Evolutionary conservation across 2,888 invertebrate species (phyloP).

Genomic region (Hymenopus coronatus): DNA sequence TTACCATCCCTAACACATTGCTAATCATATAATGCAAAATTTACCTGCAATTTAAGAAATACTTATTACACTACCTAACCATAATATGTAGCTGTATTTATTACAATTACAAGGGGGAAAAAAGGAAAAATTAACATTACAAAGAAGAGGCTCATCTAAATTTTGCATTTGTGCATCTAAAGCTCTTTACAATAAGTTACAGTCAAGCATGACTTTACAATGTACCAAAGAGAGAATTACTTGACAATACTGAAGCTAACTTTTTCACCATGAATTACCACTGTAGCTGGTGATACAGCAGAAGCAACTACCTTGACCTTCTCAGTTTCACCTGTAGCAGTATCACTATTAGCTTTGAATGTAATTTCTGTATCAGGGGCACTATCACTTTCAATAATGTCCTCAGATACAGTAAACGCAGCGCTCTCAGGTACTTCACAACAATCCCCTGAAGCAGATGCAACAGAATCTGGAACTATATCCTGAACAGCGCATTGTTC

Average conservation of each 20-base stretch:
- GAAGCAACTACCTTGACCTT: neutral
- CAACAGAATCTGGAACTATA: neutral
- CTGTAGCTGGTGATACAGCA: neutral
- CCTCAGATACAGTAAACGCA: neutral
- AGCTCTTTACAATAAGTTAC: too few species aligned
- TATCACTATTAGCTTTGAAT: neutral
- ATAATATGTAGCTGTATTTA: too few species aligned
- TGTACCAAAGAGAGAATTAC: neutral
- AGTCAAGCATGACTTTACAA: too few species aligned
- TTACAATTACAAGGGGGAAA: too few species aligned
- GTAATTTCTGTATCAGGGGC: neutral
- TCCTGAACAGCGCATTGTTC: neutral
- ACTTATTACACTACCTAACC: too few species aligned
- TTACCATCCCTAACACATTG: too few species aligned
- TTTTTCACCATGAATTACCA: neutral
- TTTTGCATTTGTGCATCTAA: too few species aligned
- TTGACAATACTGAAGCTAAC: neutral
- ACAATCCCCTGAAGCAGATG: neutral
- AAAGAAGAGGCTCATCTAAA: too few species aligned
- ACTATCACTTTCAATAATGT: neutral
- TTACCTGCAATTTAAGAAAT: too few species aligned
- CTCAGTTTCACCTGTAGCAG: neutral
- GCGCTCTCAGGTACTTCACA: neutral
- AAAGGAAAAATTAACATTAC: too few species aligned
- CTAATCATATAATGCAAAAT: too few species aligned